These are phyloP conservation scores for Helostoma temminkii DNA, from an alignment of 2,797 vertebrate species.

Conservation along the genomic window DNA sequence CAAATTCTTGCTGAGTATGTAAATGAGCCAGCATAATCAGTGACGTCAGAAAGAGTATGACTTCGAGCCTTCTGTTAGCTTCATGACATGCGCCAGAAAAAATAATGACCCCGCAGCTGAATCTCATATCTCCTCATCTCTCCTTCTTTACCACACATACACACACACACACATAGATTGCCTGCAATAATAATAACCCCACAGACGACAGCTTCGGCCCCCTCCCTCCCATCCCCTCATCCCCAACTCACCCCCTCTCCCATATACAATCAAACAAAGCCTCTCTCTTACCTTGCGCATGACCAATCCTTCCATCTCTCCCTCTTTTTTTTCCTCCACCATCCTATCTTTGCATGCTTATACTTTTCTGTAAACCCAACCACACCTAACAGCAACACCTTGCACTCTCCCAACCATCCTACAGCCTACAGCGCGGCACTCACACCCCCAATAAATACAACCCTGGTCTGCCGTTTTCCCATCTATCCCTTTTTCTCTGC, in stretches of 20 bases:
- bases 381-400: slow-evolving; percentile 83
- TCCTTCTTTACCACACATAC: slow-evolving; percentile 49
- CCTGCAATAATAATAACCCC: slow-evolving; percentile 84
- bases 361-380: slow-evolving; percentile 72
- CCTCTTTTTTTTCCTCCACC: slow-evolving; percentile 68
- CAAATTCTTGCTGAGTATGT: slow-evolving; percentile 53
- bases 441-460: slow-evolving; percentile 81
- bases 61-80: slow-evolving; percentile 59
- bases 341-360: slow-evolving; percentile 77
- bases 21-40: slow-evolving; percentile 50
- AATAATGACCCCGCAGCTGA: slow-evolving; percentile 77
- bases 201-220: slow-evolving; percentile 81
- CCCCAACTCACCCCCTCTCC: slow-evolving; percentile 60
- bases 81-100: slow-evolving; percentile 68
- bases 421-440: slow-evolving; percentile 78
- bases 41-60: slow-evolving; percentile 48
- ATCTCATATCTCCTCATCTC: slow-evolving; percentile 80
- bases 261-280: slow-evolving; percentile 86
- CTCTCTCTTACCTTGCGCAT: slow-evolving; percentile 86
- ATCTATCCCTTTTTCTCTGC: slow-evolving; percentile 80
- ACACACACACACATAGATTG: slow-evolving; percentile 69
- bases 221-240: slow-evolving; percentile 68
- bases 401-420: slow-evolving; percentile 78
- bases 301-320: slow-evolving; percentile 84
- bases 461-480: slow-evolving; percentile 79